These are phyloP conservation scores for Hirtodrosophila histrioides DNA, from an alignment of 2,888 invertebrate species.

Conservation along the genomic window DNA sequence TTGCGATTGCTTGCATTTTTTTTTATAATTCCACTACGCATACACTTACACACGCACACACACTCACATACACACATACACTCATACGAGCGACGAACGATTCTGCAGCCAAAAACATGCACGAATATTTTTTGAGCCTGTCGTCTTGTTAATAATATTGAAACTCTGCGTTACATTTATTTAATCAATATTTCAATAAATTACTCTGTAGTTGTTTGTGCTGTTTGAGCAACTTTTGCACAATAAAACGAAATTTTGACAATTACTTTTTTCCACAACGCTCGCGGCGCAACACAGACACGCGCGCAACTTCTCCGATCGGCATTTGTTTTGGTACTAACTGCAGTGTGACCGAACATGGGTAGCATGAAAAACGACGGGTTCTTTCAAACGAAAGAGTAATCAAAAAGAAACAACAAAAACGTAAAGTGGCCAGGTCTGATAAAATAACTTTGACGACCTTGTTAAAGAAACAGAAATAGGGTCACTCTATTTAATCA, in stretches of 20 bases:
- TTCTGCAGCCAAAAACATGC: conserved; percentile 32
- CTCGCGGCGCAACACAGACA: conserved; percentile 59
- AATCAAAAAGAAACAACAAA: conserved; percentile 23
- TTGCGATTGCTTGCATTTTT: conserved; percentile 42
- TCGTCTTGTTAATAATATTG: conserved; percentile 13
- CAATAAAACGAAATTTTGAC: conserved; percentile 36
- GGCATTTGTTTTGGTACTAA: conserved; percentile 68
- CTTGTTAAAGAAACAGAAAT: too few relatives aligned
- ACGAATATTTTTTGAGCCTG: conserved; percentile 4
- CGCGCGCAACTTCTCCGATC: conserved; percentile 52
- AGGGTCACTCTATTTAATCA: too few relatives aligned
- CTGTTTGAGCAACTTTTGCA: conserved; percentile 27
- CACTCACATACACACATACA: conserved; percentile 7
- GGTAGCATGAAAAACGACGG: conserved; percentile 15
- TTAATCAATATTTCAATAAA: conserved; percentile 3
- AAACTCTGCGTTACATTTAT: neutral
- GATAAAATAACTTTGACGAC: too few relatives aligned
- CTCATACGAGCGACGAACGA: conserved; percentile 38
- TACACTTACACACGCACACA: conserved; percentile 33
- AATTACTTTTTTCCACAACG: conserved; percentile 47
- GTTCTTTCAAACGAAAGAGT: conserved; percentile 22
- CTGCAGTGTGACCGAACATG: conserved; percentile 43
- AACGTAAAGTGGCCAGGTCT: conserved; percentile 16
- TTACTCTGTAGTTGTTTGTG: conserved; percentile 40
- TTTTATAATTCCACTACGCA: conserved; percentile 33